phyloP scores from a whole-genome alignment of 1,140 invertebrate species.

The Drosophila pachea region DNA sequence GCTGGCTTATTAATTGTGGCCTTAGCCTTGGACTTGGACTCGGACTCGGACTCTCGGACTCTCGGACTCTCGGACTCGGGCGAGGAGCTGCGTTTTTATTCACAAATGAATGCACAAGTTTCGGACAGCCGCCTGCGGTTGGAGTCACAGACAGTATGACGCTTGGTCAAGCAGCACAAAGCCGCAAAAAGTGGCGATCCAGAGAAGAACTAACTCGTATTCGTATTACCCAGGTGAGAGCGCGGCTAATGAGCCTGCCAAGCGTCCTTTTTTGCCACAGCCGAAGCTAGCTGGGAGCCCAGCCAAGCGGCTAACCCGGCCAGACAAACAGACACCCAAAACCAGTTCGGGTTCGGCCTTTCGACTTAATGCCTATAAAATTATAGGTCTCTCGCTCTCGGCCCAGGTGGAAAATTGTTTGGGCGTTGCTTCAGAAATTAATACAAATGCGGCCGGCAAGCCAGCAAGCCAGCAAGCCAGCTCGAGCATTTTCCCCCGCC shows the following conservation, averaged over 20 bases:
- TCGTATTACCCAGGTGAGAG: slow-evolving; percentile 57
- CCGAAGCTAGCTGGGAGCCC: neutral
- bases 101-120: slow-evolving; percentile 78
- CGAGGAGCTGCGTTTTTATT: slow-evolving; percentile 62
- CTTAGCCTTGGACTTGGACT: slow-evolving; percentile 69
- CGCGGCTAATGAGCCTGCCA: slow-evolving; percentile 61
- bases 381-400: slow-evolving; percentile 59
- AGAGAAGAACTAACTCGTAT: slow-evolving; percentile 45
- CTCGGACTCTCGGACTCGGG: too few species aligned
- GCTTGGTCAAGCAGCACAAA: slow-evolving; percentile 40
- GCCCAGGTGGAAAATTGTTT: slow-evolving; percentile 64
- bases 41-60: too few species aligned
- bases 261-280: slow-evolving; percentile 36
- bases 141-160: slow-evolving; percentile 75
- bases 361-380: slow-evolving; percentile 74
- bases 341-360: slow-evolving; percentile 65
- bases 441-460: slow-evolving; percentile 55
- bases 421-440: slow-evolving; percentile 73
- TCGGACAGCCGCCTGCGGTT: slow-evolving; percentile 68
- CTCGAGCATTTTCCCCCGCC: slow-evolving; percentile 56
- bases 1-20: slow-evolving; percentile 72
- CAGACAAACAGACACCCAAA: slow-evolving; percentile 55
- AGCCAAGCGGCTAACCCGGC: neutral
- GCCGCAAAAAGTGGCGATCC: slow-evolving; percentile 45
- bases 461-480: slow-evolving; percentile 28